Conservation (phyloP, 1,140 invertebrate genomes). For the Drosophila kanapiae region DNA sequence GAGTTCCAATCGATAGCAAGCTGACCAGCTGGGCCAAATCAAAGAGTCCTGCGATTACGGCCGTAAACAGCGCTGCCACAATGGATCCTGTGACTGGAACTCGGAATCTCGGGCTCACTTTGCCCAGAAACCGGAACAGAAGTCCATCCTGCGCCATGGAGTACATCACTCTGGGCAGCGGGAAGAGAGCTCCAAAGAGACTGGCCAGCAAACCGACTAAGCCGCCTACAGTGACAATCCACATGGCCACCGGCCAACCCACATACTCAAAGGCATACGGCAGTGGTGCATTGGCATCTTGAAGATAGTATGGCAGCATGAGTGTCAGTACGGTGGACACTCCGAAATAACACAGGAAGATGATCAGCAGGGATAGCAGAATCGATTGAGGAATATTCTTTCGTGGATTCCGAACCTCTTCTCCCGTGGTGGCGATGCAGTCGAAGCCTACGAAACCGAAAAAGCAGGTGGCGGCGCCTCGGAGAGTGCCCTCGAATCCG, state of each 20-base stretch:
- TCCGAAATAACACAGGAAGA: conserved; percentile 93
- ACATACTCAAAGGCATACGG: conserved; percentile 90
- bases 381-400: conserved; percentile 95
- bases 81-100: conserved; percentile 92
- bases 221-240: conserved; percentile 92
- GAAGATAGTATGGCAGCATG: conserved; percentile 93
- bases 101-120: conserved; percentile 88
- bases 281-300: conserved; percentile 89
- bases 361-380: conserved; percentile 91
- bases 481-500: conserved; percentile 89
- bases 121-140: conserved; percentile 91
- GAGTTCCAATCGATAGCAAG: conserved; percentile 98
- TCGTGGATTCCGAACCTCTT: conserved; percentile 93
- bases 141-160: conserved; percentile 95
- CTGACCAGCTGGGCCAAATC: conserved; percentile 95
- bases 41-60: conserved; percentile 94
- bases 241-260: conserved; percentile 89
- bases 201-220: conserved; percentile 91
- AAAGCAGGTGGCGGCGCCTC: conserved; percentile 96
- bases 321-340: conserved; percentile 94
- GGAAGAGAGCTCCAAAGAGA: conserved; percentile 94
- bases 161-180: conserved; percentile 93
- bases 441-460: conserved; percentile 98
- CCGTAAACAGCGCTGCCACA: conserved; percentile 89
- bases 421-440: conserved; percentile 90